A percentile compares a stretch with the other conserved stretches of the same genome.
phyloP scores from a whole-genome alignment of 2,797 vertebrate species.

The Sorex maritimensis region DNA sequence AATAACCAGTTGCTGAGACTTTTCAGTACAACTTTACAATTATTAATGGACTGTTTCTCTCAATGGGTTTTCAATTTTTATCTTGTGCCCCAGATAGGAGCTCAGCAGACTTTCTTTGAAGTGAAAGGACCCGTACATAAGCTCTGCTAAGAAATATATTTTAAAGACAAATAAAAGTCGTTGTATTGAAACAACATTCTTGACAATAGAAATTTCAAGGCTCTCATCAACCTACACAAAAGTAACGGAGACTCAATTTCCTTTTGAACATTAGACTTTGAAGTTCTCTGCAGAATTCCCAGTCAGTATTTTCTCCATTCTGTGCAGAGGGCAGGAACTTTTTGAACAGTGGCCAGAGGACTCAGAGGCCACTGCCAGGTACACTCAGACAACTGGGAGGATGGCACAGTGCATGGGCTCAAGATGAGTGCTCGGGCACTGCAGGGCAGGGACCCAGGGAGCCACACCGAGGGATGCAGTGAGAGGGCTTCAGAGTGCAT shows the following conservation, averaged over 20 bases:
- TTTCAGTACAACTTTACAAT: background rate
- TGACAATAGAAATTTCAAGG: background rate
- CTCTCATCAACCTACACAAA: background rate
- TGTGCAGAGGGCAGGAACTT: no score
- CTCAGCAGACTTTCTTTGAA: background rate
- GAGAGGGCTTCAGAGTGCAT: no score
- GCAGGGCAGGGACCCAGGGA: no score
- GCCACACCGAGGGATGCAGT: no score
- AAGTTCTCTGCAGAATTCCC: slow-evolving; percentile 37
- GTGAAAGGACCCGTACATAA: slow-evolving; percentile 28
- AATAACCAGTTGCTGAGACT: background rate
- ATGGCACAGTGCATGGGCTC: no score
- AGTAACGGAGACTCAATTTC: background rate
- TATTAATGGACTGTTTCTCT: background rate
- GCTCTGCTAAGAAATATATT: background rate
- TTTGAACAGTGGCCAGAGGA: no score
- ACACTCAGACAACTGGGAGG: no score
- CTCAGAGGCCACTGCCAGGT: no score
- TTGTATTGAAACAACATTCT: background rate
- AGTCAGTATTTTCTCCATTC: background rate
- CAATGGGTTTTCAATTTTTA: background rate
- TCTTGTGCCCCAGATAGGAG: background rate
- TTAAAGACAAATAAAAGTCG: background rate
- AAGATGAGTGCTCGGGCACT: no score
- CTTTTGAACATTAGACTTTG: background rate